phyloP scores from a whole-genome alignment of 1,140 invertebrate genomes.

The Choristoneura fumiferana region DNA sequence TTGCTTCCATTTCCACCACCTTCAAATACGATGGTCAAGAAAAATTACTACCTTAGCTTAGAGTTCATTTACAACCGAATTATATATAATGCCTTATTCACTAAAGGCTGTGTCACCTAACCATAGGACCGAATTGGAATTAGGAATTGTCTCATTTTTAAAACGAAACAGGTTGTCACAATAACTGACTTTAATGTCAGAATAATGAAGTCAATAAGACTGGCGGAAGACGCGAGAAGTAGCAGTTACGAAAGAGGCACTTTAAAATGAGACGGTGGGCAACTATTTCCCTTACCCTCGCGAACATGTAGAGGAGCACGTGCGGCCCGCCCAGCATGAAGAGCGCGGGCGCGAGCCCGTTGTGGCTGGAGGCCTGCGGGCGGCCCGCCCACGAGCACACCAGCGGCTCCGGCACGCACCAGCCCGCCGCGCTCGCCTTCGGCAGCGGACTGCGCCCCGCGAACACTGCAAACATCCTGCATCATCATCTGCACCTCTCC shows the following conservation, averaged over 20 bases:
- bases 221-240: too few species aligned
- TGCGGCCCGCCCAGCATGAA: slow-evolving; percentile 80
- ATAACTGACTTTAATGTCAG: too few species aligned
- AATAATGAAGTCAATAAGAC: too few species aligned
- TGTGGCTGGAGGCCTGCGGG: slow-evolving; percentile 63
- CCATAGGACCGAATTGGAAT: too few species aligned
- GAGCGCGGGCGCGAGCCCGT: slow-evolving; percentile 78
- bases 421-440: slow-evolving; percentile 40
- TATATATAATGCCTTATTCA: too few species aligned
- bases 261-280: too few species aligned
- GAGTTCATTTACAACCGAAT: too few species aligned
- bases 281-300: slow-evolving; percentile 79
- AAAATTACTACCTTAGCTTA: too few species aligned
- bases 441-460: slow-evolving; percentile 28
- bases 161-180: too few species aligned
- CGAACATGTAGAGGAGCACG: slow-evolving; percentile 81
- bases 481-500: neutral
- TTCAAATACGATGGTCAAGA: slow-evolving; percentile 36
- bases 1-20: slow-evolving; percentile 80
- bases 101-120: too few species aligned
- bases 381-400: slow-evolving; percentile 56
- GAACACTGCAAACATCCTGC: slow-evolving; percentile 43
- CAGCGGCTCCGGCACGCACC: slow-evolving; percentile 60
- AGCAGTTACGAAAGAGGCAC: too few species aligned
- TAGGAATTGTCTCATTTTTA: too few species aligned